Conservation (phyloP, 2,113 vertebrate species). For the Synchiropus splendidus region DNA sequence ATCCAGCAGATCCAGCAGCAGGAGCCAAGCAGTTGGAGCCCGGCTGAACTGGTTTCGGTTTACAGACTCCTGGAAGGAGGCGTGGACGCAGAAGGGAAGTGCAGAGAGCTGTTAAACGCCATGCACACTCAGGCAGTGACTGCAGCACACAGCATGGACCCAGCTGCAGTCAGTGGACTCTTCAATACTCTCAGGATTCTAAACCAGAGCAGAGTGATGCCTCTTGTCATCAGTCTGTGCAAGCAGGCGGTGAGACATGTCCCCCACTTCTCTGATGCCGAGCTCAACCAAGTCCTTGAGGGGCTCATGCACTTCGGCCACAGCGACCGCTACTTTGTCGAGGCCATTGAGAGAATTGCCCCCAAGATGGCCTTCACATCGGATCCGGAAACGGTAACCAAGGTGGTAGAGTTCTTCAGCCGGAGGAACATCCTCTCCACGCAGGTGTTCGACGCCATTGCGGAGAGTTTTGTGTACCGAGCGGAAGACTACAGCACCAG, state of each 20-base stretch:
- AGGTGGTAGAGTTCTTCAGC: conserved; percentile 72
- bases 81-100: conserved; percentile 33
- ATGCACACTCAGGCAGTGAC: conserved; percentile 64
- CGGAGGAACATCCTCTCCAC: conserved; percentile 70
- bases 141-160: conserved; percentile 52
- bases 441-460: conserved; percentile 69
- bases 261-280: conserved; percentile 65
- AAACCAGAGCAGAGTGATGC: conserved; percentile 63
- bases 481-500: conserved; percentile 70
- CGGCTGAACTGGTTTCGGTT: conserved; percentile 58
- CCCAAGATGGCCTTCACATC: conserved; percentile 50
- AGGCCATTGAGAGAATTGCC: conserved; percentile 68
- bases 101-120: conserved; percentile 67
- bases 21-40: conserved; percentile 56
- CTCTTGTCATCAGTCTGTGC: conserved; percentile 74
- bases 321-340: conserved; percentile 67
- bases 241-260: conserved; percentile 69
- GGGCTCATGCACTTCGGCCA: conserved; percentile 77
- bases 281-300: conserved; percentile 71
- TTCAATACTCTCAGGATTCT: conserved; percentile 71
- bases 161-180: conserved; percentile 57
- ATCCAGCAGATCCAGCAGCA: conserved; percentile 60
- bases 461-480: conserved; percentile 75
- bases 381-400: conserved; percentile 67
- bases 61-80: conserved; percentile 70